Evolutionary conservation across 2,888 invertebrate genomes (phyloP).

Genomic region (Odontocerum albicorne): DNA sequence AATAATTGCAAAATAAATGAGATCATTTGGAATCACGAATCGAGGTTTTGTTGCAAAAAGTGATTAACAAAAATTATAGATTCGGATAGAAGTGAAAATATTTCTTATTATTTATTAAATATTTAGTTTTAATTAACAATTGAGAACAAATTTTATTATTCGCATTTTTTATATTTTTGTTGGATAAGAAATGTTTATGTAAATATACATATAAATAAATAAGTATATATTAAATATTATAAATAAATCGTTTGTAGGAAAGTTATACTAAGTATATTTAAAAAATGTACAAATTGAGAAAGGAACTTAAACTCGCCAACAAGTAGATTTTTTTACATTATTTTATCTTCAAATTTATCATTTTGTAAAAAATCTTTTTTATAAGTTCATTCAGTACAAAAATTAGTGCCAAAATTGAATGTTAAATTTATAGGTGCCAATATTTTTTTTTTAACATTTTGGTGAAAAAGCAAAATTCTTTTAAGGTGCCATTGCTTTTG

Average conservation of each 20-base stretch:
- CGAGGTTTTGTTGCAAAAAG: no score
- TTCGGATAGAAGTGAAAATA: no score
- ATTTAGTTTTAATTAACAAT: no score
- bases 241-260: constrained; percentile 3
- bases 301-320: constrained; percentile 23
- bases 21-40: no score
- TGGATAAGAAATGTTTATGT: not conserved
- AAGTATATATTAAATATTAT: constrained; percentile 3
- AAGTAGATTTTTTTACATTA: not conserved
- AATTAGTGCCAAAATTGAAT: constrained; percentile 33
- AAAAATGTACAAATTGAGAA: constrained; percentile 3
- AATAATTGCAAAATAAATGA: no score
- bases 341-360: constrained; percentile 1
- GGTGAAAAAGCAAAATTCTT: no score
- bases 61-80: no score
- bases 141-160: not conserved
- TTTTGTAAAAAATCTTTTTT: not conserved
- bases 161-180: not conserved
- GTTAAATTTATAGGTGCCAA: constrained; percentile 31
- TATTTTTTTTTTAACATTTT: constrained; percentile 16
- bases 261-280: not conserved
- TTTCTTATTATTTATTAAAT: no score
- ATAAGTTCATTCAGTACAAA: constrained; percentile 16
- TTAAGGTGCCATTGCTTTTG: no score
- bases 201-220: not conserved